A percentile compares a stretch with the other conserved stretches of the same genome.
These are phyloP conservation scores for Ridgeia piscesae DNA, from an alignment of 1,140 invertebrate species.

Conservation along the genomic window DNA sequence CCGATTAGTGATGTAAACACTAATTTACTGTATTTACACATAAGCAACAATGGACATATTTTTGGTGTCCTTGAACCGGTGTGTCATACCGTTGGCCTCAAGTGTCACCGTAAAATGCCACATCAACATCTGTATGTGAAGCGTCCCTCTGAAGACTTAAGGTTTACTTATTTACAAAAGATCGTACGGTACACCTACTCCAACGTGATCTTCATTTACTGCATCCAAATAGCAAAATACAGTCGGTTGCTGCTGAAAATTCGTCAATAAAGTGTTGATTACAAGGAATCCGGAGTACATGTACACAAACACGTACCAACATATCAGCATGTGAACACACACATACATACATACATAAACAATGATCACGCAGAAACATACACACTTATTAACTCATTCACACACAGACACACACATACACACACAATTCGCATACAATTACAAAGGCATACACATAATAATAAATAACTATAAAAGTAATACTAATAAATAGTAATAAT, in stretches of 20 bases:
- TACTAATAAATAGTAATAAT: too few species aligned
- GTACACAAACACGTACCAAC: background rate
- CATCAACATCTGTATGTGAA: background rate
- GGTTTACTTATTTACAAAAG: background rate
- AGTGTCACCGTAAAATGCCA: background rate
- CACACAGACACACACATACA: too few species aligned
- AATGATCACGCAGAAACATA: too few species aligned
- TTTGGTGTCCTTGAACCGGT: background rate
- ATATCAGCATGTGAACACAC: too few species aligned
- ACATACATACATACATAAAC: too few species aligned
- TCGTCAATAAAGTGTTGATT: background rate
- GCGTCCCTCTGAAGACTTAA: background rate
- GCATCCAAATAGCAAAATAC: background rate
- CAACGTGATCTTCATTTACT: background rate
- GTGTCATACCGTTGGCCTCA: background rate
- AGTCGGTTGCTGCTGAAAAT: background rate
- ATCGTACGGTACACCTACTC: background rate
- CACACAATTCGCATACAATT: too few species aligned
- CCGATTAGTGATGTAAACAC: background rate
- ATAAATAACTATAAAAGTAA: too few species aligned
- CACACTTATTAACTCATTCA: too few species aligned
- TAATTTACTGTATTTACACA: background rate
- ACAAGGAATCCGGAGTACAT: background rate
- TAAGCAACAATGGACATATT: background rate
- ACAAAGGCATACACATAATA: too few species aligned